Percentiles rank a stretch among this genome's conserved stretches.
Conservation (phyloP, 2,888 invertebrate genomes). For the Ichneumon xanthorius region DNA sequence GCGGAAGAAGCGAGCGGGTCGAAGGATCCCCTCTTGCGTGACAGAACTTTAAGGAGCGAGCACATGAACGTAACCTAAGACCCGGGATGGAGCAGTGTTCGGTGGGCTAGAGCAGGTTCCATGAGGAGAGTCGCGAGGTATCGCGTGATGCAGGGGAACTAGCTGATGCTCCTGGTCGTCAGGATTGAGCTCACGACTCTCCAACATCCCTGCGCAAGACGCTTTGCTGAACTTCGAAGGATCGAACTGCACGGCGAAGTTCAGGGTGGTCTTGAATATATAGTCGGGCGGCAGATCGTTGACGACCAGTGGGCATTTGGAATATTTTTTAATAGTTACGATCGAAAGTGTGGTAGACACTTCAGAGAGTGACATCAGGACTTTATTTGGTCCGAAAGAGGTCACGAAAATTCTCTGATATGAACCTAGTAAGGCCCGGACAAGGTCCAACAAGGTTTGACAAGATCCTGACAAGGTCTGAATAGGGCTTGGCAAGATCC, state of each 20-base stretch:
- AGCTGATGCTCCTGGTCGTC: conserved; percentile 58
- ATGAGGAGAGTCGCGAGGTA: conserved; percentile 41
- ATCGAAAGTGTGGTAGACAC: too few relatives aligned
- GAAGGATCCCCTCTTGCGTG: conserved; percentile 70
- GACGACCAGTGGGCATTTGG: too few relatives aligned
- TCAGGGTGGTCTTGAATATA: conserved; percentile 16
- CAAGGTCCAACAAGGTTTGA: too few relatives aligned
- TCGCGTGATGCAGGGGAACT: conserved; percentile 66
- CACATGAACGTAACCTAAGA: conserved; percentile 72
- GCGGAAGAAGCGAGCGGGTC: conserved; percentile 62
- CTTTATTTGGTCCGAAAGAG: too few relatives aligned
- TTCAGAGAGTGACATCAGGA: too few relatives aligned
- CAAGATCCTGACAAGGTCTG: too few relatives aligned
- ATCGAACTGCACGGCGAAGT: conserved; percentile 46
- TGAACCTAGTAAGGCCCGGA: too few relatives aligned
- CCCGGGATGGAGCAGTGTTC: conserved; percentile 51
- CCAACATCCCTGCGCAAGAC: conserved; percentile 1
- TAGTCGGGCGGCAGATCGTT: background rate
- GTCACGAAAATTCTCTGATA: too few relatives aligned
- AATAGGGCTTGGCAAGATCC: too few relatives aligned
- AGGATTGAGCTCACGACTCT: conserved; percentile 69
- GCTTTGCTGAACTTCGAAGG: conserved; percentile 47
- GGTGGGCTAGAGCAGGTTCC: conserved; percentile 47
- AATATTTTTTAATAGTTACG: too few relatives aligned
- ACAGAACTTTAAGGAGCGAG: conserved; percentile 73